Base-by-base conservation (phyloP, 2,888 invertebrate genomes). In the Drosophila gaucha region DNA sequence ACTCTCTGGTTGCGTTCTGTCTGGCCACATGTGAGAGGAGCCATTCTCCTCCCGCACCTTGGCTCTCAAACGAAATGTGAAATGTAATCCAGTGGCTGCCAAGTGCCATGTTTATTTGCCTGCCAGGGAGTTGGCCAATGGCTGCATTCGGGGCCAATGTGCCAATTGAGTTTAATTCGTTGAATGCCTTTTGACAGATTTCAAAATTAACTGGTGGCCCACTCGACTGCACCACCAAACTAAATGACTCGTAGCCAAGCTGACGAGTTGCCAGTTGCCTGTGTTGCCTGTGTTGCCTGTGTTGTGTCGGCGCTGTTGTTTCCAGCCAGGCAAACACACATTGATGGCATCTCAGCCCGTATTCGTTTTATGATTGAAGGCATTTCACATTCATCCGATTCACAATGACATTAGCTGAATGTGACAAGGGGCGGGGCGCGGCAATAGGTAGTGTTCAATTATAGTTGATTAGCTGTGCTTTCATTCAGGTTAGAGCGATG, bases 151-250 rank as follows among this genome's bases (percentile, higher is more conserved):
- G 69, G 64, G 64, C 77, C 68, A 76, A 78, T 63, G 67, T 78
- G 82, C 75, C 85, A 86, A 86, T 88, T 84, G 87, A 72, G 88
- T 84, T 88, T 88, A 86, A 88, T 88, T 84, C 75, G 84, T 69
- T 73, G 82, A 84, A 84, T 84, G 89, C 78, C 60, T 86, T 84
- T 84, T 88, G 84, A 84, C 89, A 84, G 88, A 88, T 86, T 80
- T 71, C 78, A 77, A 88, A 84, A 84, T 88, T 84, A 86, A 84
- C 85, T 88, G 87, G 70, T 69, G 55, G 72, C 78, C 69, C 80
- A 73, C 88, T 74, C 67, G 84, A 84, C 67, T 88, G 83, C 80
- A 58, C 56, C 58, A 33, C 38, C 73, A 59, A 57, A 70, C 57
- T 63, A 59, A 63, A 64, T 56, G 56, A 52, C 54, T 44, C 55